Base-by-base conservation (phyloP, 2,113 vertebrate species). In the Dermatemys mawii region DNA sequence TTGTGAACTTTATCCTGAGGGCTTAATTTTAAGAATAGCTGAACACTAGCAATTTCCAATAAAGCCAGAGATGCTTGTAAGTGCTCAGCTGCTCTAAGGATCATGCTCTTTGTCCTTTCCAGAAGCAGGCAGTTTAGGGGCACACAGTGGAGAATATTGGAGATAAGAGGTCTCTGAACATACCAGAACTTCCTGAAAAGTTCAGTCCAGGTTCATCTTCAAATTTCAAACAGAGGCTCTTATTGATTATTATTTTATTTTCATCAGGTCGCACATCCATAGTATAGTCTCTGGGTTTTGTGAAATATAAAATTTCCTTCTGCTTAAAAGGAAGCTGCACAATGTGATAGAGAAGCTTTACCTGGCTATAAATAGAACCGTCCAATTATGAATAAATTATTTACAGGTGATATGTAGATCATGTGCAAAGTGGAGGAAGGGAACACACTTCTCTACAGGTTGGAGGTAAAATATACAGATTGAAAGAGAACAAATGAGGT, bases 301-400 rank as follows among this genome's bases (percentile, higher is more conserved):
- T 94, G 75, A 73, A 73, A 93, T 92, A 82, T 86, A 49, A 93
- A 86, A 53, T 81, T 41, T 86, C 87, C 85, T 84, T 67, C 81
- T 87, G 19, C 60, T 92, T 78, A 51, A 75, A 93, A 95, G 57
- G n/a, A 48, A 94, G 93, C 86, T 38, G 63, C 1, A 5, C 24
- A 11, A 87, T 3, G 80, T 8, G 67, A 79, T 78, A 1, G 0
- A 84, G 93, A 57, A 4, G 84, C 94, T 93, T 94, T 13, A 73
- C 48, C 8, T 78, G 70, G 29, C 35, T 87, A 76, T 83, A 90
- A 92, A 70, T 48, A 14, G 75, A 90, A 12, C 48, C 16, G 24
- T 75, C 82, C 78, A 86, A 89, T 55, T 88, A 86, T 44, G 88
- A 44, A 95, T 94, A 92, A 96, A 93, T 94, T 54, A 85, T 87